These are phyloP conservation scores for Lerema accius DNA, from an alignment of 1,140 invertebrate species.

Conservation along the genomic window DNA sequence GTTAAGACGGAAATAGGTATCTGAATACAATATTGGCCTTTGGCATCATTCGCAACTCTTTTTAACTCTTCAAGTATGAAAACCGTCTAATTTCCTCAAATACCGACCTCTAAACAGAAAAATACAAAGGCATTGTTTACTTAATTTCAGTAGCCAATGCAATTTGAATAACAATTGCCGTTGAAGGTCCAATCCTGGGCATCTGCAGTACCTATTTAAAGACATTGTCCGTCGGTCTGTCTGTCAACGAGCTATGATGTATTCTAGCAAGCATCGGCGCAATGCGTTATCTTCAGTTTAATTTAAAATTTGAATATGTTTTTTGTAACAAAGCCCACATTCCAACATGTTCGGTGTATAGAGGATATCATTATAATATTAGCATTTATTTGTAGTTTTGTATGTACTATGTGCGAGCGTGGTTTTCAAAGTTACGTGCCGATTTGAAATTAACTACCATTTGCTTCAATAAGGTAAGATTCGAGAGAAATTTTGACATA, in stretches of 20 bases:
- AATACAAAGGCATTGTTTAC: constrained; percentile 28
- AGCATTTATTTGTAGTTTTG: too few species aligned
- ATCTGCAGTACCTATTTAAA: constrained; percentile 19
- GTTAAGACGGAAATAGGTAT: too few species aligned
- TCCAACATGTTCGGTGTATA: constrained; percentile 4
- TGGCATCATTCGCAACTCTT: not conserved
- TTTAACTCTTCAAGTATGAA: constrained; percentile 1
- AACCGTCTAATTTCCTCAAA: constrained; percentile 1
- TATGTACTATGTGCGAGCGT: too few species aligned
- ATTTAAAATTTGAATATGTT: constrained; percentile 23
- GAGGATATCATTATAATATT: too few species aligned
- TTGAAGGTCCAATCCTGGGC: constrained; percentile 14
- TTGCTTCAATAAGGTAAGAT: too few species aligned
- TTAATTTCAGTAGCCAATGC: constrained; percentile 23
- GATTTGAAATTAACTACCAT: too few species aligned
- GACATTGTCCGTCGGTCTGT: constrained; percentile 25
- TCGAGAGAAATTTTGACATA: too few species aligned
- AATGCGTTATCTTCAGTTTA: constrained; percentile 19
- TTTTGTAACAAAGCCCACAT: constrained; percentile 20
- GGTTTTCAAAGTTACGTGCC: too few species aligned
- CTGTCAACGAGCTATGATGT: constrained; percentile 12
- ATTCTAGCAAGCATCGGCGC: constrained; percentile 6
- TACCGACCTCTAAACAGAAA: constrained; percentile 1
- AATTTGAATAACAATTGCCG: constrained; percentile 31
- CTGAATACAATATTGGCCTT: too few species aligned